Evolutionary conservation across 2,113 vertebrate species (phyloP).

Genomic region (Dicerorhinus sumatrensis): DNA sequence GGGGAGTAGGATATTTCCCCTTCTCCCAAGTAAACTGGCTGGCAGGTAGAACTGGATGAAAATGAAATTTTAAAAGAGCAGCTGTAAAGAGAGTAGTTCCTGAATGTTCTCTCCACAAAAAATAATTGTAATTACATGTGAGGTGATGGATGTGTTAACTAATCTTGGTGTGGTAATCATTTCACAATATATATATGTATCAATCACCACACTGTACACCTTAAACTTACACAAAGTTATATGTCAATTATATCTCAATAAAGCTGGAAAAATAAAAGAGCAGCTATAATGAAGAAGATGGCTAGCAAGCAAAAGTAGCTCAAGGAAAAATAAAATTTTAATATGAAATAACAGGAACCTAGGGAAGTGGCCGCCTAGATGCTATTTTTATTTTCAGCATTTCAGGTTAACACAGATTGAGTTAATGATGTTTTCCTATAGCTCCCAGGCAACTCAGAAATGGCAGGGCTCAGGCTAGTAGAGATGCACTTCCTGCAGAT

Average conservation of each 20-base stretch:
- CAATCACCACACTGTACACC: neutral
- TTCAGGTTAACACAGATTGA: constrained; percentile 76
- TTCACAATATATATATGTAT: neutral
- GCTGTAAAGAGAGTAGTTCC: constrained; percentile 1
- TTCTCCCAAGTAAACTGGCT: neutral
- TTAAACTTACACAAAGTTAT: neutral
- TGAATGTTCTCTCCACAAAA: neutral
- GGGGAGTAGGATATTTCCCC: neutral
- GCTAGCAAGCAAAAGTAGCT: constrained; percentile 52
- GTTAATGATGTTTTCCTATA: constrained; percentile 77
- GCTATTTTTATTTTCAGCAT: constrained; percentile 74
- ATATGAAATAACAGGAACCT: constrained; percentile 54
- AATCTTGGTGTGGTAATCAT: neutral
- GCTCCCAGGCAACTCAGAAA: constrained; percentile 74
- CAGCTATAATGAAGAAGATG: constrained; percentile 32
- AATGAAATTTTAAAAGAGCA: constrained; percentile 22
- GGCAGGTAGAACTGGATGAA: neutral
- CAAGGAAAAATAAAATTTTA: constrained; percentile 65
- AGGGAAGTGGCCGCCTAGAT: constrained; percentile 29
- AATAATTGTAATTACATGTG: neutral
- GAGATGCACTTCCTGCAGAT: constrained; percentile 57
- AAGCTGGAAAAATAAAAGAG: neutral
- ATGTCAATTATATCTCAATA: neutral
- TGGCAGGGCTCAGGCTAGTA: constrained; percentile 51
- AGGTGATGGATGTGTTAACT: constrained; percentile 29